Percentiles rank a stretch among this genome's conserved stretches.
phyloP scores from a whole-genome alignment of 2,888 invertebrate species.

The Holacanthella duospinosa region DNA sequence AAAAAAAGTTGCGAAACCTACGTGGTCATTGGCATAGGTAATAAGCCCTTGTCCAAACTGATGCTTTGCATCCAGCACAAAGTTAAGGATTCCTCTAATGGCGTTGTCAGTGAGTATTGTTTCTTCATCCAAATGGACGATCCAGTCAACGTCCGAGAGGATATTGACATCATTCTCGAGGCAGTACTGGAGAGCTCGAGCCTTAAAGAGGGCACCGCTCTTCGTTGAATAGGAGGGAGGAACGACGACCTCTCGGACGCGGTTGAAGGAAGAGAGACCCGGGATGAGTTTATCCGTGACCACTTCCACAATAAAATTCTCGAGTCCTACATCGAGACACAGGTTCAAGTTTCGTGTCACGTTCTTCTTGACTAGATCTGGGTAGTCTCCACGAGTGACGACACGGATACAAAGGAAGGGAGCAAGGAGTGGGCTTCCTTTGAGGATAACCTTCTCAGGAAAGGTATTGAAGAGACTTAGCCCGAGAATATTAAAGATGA shows the following conservation, averaged over 20 bases:
- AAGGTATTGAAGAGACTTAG: slow-evolving; percentile 85
- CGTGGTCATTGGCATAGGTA: slow-evolving; percentile 87
- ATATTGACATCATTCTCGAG: slow-evolving; percentile 79
- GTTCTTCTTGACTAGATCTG: slow-evolving; percentile 77
- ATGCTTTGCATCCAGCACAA: slow-evolving; percentile 85
- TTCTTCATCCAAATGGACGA: slow-evolving; percentile 95
- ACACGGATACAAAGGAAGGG: slow-evolving; percentile 90
- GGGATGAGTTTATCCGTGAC: slow-evolving; percentile 81
- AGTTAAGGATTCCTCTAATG: slow-evolving; percentile 80
- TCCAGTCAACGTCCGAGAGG: slow-evolving; percentile 80
- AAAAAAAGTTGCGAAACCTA: too few species aligned
- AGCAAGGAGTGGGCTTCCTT: slow-evolving; percentile 80
- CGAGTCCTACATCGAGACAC: slow-evolving; percentile 78
- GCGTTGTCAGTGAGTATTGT: slow-evolving; percentile 86
- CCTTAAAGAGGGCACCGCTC: slow-evolving; percentile 85
- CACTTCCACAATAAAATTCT: slow-evolving; percentile 91
- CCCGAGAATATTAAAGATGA: slow-evolving; percentile 72
- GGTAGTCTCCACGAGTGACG: slow-evolving; percentile 88
- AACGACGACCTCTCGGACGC: slow-evolving; percentile 79
- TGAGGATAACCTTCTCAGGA: slow-evolving; percentile 76
- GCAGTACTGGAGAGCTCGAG: slow-evolving; percentile 89
- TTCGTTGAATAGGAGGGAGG: slow-evolving; percentile 76
- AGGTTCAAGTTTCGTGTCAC: slow-evolving; percentile 75
- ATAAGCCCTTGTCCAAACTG: slow-evolving; percentile 92
- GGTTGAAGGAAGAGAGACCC: slow-evolving; percentile 52